Evolutionary conservation across 2,888 invertebrate genomes (phyloP), one percentile per base, ranked within the genome.

Genomic region (Odiellus spinosus): DNA sequence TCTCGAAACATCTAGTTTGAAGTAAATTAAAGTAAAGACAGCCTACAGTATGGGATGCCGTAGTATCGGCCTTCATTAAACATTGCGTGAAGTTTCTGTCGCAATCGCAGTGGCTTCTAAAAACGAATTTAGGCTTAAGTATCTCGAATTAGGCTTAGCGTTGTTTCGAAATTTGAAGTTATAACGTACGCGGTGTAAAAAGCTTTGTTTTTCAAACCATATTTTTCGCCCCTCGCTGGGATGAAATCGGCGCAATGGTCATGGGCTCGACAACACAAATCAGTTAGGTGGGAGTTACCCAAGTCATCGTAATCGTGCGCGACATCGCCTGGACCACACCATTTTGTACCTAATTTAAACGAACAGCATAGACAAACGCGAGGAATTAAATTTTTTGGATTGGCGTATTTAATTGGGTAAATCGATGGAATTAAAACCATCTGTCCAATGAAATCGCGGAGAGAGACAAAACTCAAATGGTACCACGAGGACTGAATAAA

Each of bases 1-100:
- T 64, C 15, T 73, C 67, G 64, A 80, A 81, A 64, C 82, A 83
- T 62, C 78, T 76, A 1, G 78, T 78, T 1, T 76, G 73, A 38
- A 82, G 66, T 51, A 81, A 68, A 59, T 79, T 78, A 67, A 82
- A 83, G 66, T 79, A 83, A 0, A 80, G 76, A 20, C 72, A 66
- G 1, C 79, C 80, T 40, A 80, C 75, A 21, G 45, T 33, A 26
- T 44, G 46, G 1, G 56, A 52, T 3, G 49, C 43, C 2, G 51
- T 46, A 10, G 55, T 51, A 47, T 53, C 48, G 10, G 52, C 54
- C 14, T 26, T 17, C 5, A 47, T 41, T 4, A 58, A 50, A 52
- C 58, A 58, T 15, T 54, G 51, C 48, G 53, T 54, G 32, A 58
- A 53, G 15, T 45, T 44, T 36, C 46, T 44, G 48, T 58, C 58